Evolutionary conservation across 2,797 vertebrate species (phyloP), one percentile per base, ranked within the genome.

Genomic region (Helicolenus hilgendorfi): DNA sequence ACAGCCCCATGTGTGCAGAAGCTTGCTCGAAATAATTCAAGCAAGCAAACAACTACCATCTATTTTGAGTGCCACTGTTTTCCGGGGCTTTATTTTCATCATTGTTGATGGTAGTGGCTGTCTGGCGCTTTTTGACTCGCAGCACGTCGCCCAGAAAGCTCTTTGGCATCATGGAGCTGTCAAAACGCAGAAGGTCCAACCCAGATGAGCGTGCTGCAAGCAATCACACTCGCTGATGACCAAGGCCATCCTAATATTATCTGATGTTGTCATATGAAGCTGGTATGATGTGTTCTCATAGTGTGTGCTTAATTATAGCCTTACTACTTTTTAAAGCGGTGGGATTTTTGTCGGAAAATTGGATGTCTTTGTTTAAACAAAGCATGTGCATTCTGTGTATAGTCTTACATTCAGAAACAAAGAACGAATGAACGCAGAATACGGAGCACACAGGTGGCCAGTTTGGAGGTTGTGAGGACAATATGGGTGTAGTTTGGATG

Each of bases 101-200:
- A 65, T 29, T 4, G 60, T 24, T 79, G 74, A 49, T 76, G 72
- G 65, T 24, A 31, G 20, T 53, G 38, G 26, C 77, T 53, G 49
- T 24, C 26, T 59, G 63, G 18, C 33, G 67, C 49, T 63, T 82
- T 86, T 59, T 77, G 67, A 79, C 78, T 82, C 0, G 35, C 67
- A 82, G 78, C 76, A 67, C 71, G 71, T 65, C 15, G 8, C 18
- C 15, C 36, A 79, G 11, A 79, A 70, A 64, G 68, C 60, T 81
- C 63, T 84, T 72, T 84, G 77, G 33, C 53, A 63, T 81, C 76
- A 79, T 79, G 67, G 38, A 84, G 67, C 81, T 82, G 84, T 91
- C 86, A 84, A 38, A 86, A 72, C 4, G 27, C 5, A 64, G 68
- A 70, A 36, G 69, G 64, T 80, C 69, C n/a, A 2, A 72, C 13